Evolutionary conservation across 2,113 vertebrate genomes (phyloP).

Genomic region (Genyomyrus donnyi): DNA sequence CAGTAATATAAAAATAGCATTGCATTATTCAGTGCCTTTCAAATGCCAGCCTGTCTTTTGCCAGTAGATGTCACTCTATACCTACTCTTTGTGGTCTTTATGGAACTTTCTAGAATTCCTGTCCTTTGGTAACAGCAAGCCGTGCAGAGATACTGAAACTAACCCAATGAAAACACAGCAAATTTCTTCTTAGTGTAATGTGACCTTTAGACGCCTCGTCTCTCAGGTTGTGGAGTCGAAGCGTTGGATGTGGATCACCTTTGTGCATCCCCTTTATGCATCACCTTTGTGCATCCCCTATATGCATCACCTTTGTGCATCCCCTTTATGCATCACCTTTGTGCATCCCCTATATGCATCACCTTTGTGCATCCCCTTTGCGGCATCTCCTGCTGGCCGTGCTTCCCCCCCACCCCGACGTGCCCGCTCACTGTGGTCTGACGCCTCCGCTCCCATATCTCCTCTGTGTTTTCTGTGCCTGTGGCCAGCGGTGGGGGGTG

Average conservation of each 20-base stretch:
- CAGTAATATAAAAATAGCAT: background rate
- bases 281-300: background rate
- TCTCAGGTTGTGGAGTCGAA: background rate
- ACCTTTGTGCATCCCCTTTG: background rate
- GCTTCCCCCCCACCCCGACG: background rate
- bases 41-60: no score
- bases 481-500: background rate
- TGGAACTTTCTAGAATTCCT: conserved; percentile 24
- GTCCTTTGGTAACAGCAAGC: background rate
- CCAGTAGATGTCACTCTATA: conserved; percentile 15
- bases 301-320: background rate
- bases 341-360: no score
- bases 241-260: background rate
- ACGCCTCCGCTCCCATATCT: background rate
- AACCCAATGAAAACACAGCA: background rate
- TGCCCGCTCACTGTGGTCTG: background rate
- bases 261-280: background rate
- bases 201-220: background rate
- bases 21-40: background rate
- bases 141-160: background rate
- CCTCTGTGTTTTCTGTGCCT: background rate
- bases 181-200: background rate
- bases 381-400: background rate
- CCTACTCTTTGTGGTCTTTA: background rate
- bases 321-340: background rate